Evolutionary conservation across 2,888 invertebrate genomes (phyloP).

Genomic region (Eristalis arbustorum): DNA sequence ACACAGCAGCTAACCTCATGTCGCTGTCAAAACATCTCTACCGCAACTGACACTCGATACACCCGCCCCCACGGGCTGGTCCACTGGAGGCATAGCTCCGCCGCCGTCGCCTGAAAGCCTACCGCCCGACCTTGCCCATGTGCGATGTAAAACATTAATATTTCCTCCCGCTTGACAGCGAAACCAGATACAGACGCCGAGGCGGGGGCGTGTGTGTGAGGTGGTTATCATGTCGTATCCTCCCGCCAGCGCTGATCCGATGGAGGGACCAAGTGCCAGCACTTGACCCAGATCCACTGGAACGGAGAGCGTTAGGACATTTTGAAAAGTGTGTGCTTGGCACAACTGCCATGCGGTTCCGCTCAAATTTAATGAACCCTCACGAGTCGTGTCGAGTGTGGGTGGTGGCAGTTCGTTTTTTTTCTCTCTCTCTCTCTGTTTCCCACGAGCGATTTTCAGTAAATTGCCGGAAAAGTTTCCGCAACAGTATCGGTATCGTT

Average conservation of each 20-base stretch:
- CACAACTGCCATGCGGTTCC: slow-evolving; percentile 8
- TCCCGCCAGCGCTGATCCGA: neutral
- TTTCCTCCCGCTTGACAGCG: neutral
- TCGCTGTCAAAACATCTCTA: neutral
- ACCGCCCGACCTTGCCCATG: neutral
- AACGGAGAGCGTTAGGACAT: neutral
- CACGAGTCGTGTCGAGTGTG: neutral
- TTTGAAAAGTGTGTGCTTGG: neutral
- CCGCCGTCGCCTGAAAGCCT: neutral
- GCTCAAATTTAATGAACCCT: slow-evolving; percentile 32
- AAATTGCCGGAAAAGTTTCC: slow-evolving; percentile 22
- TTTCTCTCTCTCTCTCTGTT: neutral
- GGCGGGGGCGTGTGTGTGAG: neutral
- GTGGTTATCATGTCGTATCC: neutral
- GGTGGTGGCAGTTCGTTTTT: neutral
- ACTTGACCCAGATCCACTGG: slow-evolving; percentile 7
- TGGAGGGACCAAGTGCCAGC: neutral
- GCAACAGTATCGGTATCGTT: neutral
- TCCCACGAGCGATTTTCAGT: neutral
- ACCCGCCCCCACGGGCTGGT: neutral
- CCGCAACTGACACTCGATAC: neutral
- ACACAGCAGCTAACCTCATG: neutral
- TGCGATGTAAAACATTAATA: slow-evolving; percentile 3
- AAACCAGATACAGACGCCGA: neutral
- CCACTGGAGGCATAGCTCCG: neutral